These are phyloP conservation scores for Bos indicus DNA, from an alignment of 2,113 vertebrate species.

Conservation along the genomic window DNA sequence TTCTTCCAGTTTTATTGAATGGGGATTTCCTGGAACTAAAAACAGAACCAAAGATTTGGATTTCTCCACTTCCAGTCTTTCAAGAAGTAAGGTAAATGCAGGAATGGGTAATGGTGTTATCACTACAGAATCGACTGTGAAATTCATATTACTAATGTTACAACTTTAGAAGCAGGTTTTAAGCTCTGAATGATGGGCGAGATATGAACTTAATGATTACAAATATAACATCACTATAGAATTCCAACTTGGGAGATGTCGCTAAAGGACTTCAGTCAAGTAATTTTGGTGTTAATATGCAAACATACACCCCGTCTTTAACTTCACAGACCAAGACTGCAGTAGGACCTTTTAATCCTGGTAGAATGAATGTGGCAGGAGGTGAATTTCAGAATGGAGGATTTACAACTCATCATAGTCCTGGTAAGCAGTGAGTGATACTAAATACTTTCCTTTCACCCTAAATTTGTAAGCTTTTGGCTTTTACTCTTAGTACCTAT, in stretches of 20 bases:
- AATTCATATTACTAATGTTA: constrained; percentile 93
- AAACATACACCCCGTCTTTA: constrained; percentile 86
- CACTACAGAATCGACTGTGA: constrained; percentile 94
- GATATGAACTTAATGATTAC: constrained; percentile 95
- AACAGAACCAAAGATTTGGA: constrained; percentile 82
- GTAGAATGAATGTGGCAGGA: constrained; percentile 86
- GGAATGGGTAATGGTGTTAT: constrained; percentile 83
- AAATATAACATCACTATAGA: constrained; percentile 92
- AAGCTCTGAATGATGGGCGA: constrained; percentile 77
- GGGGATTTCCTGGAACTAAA: constrained; percentile 80
- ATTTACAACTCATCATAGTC: constrained; percentile 87
- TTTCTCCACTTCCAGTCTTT: constrained; percentile 83
- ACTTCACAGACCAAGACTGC: constrained; percentile 87
- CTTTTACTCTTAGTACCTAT: not conserved
- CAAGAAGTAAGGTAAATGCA: constrained; percentile 87
- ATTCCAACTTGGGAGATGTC: constrained; percentile 81
- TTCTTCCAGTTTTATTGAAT: constrained; percentile 79
- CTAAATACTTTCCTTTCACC: not conserved
- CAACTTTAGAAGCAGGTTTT: constrained; percentile 87
- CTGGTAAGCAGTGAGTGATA: constrained; percentile 82
- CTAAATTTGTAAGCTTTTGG: not conserved
- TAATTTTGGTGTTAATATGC: constrained; percentile 91
- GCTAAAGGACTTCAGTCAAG: constrained; percentile 92
- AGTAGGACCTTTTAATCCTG: constrained; percentile 93
- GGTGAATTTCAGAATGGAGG: constrained; percentile 93